Evolutionary conservation across 1,140 invertebrate genomes (phyloP), one percentile per base, ranked within the genome.

Genomic region (Delia radicum): DNA sequence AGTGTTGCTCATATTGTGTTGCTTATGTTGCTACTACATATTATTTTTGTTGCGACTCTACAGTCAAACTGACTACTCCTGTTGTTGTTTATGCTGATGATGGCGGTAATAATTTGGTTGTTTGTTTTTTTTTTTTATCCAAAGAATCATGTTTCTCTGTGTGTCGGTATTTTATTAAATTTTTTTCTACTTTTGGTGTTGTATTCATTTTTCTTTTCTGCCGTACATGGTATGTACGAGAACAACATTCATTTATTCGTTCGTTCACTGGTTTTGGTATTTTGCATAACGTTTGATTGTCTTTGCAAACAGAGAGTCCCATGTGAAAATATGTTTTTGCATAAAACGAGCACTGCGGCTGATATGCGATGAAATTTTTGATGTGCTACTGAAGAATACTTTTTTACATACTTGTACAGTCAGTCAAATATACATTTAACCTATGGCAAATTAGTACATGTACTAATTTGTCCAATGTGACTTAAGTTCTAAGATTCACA

Each of bases 231-330:
- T 65, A 65, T 42, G 28, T 29, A 26, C 28, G 26, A 63, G 62
- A 29, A 29, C n/a, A 29, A 29, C 62, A 27, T 65, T n/a, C 2
- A 2, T 29, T 13, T 65, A 65, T 15, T 65, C 26, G n/a, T 65
- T 65, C 27, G 26, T 42, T 42, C 37, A 1, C 37, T 42, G 10
- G 37, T 65, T 65, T 28, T 65, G 62, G 12, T 65, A 18, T 31
- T 65, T 65, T 65, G 62, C 62, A 65, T 65, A 65, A 29, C 62
- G 62, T 65, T 65, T 65, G 62, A 65, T 65, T 65, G 27, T 65
- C 21, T 65, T 65, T 65, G 12, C 12, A 3, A 10, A 28, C 15
- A 21, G n/a, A 28, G 62, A 65, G 27, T 65, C 26, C 27, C 62
- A 65, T 65, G 18, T 65, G 62, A 28, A 29, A 65, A 28, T 65